Evolutionary conservation across 2,888 invertebrate genomes (phyloP).

Genomic region (Pediacus dermestoides): DNA sequence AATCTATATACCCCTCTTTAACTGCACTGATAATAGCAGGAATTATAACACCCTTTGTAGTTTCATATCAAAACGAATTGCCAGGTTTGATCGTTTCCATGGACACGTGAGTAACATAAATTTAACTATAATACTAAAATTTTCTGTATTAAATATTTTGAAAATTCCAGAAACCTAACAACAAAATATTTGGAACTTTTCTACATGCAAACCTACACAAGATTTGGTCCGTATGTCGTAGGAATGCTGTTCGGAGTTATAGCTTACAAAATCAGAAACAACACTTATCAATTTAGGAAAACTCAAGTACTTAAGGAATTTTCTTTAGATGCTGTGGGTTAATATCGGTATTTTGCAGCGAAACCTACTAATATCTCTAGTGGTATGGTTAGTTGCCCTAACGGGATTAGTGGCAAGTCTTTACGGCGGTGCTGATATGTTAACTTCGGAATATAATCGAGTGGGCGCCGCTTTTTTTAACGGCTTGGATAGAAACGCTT

Average conservation of each 20-base stretch:
- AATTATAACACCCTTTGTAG: slow-evolving; percentile 3
- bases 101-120: too few relatives aligned
- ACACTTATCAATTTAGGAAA: too few relatives aligned
- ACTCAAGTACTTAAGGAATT: too few relatives aligned
- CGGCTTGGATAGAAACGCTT: slow-evolving; percentile 6
- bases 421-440: slow-evolving; percentile 3
- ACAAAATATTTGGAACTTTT: too few relatives aligned
- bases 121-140: too few relatives aligned
- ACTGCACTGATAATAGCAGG: background rate
- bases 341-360: too few relatives aligned
- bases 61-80: slow-evolving; percentile 9
- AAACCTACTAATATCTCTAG: too few relatives aligned
- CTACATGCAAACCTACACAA: slow-evolving; percentile 10
- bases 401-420: background rate
- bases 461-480: slow-evolving; percentile 1
- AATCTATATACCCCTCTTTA: slow-evolving; percentile 7
- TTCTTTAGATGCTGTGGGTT: too few relatives aligned
- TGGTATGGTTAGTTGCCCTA: slow-evolving; percentile 7
- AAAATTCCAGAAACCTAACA: too few relatives aligned
- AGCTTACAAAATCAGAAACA: slow-evolving; percentile 6
- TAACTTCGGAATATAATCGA: background rate
- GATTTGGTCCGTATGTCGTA: slow-evolving; percentile 17
- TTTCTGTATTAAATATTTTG: too few relatives aligned
- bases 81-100: too few relatives aligned
- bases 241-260: slow-evolving; percentile 14